phyloP scores from a whole-genome alignment of 1,140 invertebrate genomes.

The Dendroctonus ponderosae region DNA sequence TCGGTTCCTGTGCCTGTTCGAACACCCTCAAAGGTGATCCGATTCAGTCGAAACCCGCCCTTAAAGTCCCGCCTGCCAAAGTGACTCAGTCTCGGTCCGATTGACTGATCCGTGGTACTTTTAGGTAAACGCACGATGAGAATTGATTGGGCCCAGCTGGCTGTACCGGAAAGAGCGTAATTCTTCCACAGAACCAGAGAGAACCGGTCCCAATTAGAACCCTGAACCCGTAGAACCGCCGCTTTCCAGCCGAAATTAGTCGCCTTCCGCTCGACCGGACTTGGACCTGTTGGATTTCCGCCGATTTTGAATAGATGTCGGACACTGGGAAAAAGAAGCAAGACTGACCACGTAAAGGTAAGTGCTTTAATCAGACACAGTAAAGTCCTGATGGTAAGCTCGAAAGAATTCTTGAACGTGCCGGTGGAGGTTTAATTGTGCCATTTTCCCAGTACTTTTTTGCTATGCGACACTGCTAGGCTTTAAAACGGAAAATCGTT shows the following conservation, averaged over 20 bases:
- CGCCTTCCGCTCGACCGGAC: neutral
- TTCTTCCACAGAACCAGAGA: conserved; percentile 1
- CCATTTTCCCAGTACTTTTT: too few species aligned
- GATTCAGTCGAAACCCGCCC: too few species aligned
- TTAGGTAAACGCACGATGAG: conserved; percentile 12
- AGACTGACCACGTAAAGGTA: conserved; percentile 21
- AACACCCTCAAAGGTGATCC: too few species aligned
- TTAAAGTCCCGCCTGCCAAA: too few species aligned
- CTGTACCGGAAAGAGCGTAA: conserved; percentile 8
- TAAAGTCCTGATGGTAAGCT: too few species aligned
- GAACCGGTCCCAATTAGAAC: neutral
- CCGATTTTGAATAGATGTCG: conserved; percentile 13
- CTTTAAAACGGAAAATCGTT: too few species aligned
- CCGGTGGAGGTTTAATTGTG: too few species aligned
- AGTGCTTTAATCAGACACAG: neutral
- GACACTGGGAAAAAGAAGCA: conserved; percentile 13
- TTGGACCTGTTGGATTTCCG: neutral
- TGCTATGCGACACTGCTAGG: too few species aligned
- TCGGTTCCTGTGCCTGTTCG: too few species aligned
- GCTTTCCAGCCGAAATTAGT: conserved; percentile 5
- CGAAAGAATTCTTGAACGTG: too few species aligned
- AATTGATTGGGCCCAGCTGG: neutral
- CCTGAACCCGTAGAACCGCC: neutral
- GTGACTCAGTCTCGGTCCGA: too few species aligned
- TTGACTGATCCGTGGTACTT: neutral